Percentiles rank a stretch among this genome's conserved stretches.
These are phyloP conservation scores for Cinara cedri DNA, from an alignment of 2,888 invertebrate species.

Conservation along the genomic window DNA sequence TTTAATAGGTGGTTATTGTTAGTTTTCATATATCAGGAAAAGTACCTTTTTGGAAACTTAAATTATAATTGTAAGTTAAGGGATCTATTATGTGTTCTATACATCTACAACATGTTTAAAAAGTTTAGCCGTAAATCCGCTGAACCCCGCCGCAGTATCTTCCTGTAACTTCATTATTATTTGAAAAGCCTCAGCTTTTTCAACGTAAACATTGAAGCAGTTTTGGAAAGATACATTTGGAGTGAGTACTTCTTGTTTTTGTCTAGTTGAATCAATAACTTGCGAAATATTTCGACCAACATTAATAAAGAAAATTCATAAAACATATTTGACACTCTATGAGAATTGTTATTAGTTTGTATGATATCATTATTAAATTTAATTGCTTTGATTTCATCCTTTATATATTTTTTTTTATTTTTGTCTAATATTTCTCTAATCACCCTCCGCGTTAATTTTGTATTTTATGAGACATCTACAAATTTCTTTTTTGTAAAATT, in stretches of 20 bases:
- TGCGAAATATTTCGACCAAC: neutral
- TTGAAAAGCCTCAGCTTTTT: no score
- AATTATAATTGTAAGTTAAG: no score
- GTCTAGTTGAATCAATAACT: neutral
- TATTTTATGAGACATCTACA: neutral
- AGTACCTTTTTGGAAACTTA: no score
- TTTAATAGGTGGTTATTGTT: no score
- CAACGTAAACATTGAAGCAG: no score
- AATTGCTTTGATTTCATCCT: neutral
- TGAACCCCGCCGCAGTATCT: no score
- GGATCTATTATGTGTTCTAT: no score
- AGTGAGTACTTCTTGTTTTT: neutral
- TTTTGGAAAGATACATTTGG: neutral
- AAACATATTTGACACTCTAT: neutral
- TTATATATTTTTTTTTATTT: neutral
- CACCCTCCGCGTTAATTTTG: neutral
- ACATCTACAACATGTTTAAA: no score
- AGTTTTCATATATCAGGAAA: no score
- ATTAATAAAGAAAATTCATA: neutral
- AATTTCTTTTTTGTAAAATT: neutral
- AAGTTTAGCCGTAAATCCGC: no score
- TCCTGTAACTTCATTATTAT: no score
- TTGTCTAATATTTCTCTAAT: slow-evolving; percentile 1
- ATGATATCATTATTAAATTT: neutral
- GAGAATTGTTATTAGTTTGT: no score